Percentiles rank a stretch among this genome's conserved stretches.
Conservation (phyloP, 2,113 vertebrate species). For the Phrynosoma platyrhinos region DNA sequence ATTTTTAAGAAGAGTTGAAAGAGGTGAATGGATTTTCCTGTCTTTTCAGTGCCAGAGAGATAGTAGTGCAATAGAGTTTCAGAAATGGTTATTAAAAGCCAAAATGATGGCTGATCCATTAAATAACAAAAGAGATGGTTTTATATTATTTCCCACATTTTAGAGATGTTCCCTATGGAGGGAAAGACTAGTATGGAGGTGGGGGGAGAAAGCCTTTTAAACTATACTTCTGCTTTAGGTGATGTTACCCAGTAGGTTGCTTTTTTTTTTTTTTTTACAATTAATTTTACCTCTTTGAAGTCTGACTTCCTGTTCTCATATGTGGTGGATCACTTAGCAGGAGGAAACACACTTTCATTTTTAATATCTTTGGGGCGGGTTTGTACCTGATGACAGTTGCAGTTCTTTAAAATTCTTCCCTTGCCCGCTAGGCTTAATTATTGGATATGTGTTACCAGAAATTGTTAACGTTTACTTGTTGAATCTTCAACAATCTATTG, state of each 20-base stretch:
- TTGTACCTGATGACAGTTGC: neutral
- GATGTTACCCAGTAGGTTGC: neutral
- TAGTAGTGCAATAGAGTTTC: neutral
- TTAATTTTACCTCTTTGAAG: neutral
- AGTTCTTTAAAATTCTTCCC: neutral
- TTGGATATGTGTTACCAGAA: neutral
- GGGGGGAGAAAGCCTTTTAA: neutral
- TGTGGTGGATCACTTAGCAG: too few relatives aligned
- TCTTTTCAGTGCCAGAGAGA: too few relatives aligned
- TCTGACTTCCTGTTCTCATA: neutral
- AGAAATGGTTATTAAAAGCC: neutral
- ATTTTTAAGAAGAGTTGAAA: too few relatives aligned
- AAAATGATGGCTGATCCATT: neutral
- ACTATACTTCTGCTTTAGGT: neutral
- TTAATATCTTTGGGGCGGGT: too few relatives aligned
- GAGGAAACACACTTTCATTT: neutral
- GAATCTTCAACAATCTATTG: neutral
- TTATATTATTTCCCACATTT: neutral
- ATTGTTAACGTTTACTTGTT: neutral
- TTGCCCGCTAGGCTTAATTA: neutral
- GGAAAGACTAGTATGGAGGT: neutral
- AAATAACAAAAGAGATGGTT: neutral
- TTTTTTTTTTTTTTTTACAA: conserved; percentile 11
- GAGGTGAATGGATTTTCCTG: too few relatives aligned
- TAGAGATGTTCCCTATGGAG: neutral